Percentiles rank a stretch among this genome's conserved stretches.
Evolutionary conservation across 92 coral and sea anemone species (phyloP).

Genomic region (Heteractis magnifica): DNA sequence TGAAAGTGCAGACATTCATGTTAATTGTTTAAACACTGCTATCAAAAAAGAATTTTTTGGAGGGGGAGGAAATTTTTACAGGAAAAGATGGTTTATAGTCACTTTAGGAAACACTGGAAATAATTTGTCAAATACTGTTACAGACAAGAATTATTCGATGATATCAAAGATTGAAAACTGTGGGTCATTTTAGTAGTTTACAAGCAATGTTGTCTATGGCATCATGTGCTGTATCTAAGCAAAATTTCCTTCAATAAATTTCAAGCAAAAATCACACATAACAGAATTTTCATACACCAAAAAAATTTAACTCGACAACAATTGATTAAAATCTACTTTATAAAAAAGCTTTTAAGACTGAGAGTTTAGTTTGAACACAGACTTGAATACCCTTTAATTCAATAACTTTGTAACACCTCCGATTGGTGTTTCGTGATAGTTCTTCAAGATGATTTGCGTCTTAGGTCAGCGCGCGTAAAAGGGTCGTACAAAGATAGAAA

Average conservation of each 20-base stretch:
- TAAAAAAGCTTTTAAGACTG: constrained; percentile 16
- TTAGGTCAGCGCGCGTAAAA: constrained; percentile 25
- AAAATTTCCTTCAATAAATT: background rate
- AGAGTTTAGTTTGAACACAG: constrained; percentile 2
- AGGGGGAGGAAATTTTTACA: background rate
- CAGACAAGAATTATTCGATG: background rate
- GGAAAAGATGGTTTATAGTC: constrained; percentile 8
- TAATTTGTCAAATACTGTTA: background rate
- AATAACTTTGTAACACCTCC: constrained; percentile 2
- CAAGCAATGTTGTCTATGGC: background rate
- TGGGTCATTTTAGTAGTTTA: background rate
- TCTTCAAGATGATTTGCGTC: constrained; percentile 2
- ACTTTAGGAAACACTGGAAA: background rate
- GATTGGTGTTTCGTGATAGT: constrained; percentile 13
- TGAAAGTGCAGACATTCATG: background rate
- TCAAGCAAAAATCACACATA: constrained; percentile 17
- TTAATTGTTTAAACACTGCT: constrained; percentile 10
- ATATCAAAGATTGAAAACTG: background rate
- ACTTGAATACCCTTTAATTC: constrained; percentile 15
- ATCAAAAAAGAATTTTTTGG: background rate
- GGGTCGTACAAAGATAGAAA: constrained; percentile 12
- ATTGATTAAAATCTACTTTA: constrained; percentile 12
- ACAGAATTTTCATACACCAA: background rate
- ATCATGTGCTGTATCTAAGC: background rate
- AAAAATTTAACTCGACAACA: constrained; percentile 14